These are phyloP conservation scores for Beroe ovata DNA, from an alignment of 37 sponge, comb jelly and placozoan species.

Conservation along the genomic window DNA sequence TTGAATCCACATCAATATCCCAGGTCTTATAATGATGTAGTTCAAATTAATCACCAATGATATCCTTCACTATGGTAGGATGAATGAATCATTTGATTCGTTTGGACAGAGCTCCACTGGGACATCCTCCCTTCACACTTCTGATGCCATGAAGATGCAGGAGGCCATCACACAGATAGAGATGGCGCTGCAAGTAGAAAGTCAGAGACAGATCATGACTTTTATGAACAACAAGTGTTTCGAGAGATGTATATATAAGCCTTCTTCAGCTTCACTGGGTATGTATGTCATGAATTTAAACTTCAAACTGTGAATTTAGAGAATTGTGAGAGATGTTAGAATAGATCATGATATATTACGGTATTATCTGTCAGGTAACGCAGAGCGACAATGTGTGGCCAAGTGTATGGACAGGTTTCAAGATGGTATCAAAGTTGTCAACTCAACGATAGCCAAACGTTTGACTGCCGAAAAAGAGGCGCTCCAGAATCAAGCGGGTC, in stretches of 20 bases:
- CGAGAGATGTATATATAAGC: constrained; percentile 36
- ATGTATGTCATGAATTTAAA: too few species aligned
- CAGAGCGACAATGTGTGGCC: constrained; percentile 24
- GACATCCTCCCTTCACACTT: constrained; percentile 27
- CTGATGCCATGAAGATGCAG: constrained; percentile 41
- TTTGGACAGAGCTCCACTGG: constrained; percentile 38
- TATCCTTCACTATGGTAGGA: too few species aligned
- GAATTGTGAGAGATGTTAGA: too few species aligned
- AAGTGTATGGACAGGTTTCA: constrained; percentile 16
- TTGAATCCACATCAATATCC: too few species aligned
- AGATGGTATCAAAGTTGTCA: constrained; percentile 25
- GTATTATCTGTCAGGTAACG: constrained; percentile 28
- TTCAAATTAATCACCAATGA: too few species aligned
- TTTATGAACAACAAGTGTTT: constrained; percentile 27
- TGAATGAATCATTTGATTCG: not conserved
- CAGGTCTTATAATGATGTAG: too few species aligned
- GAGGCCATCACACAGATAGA: not conserved
- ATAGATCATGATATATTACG: too few species aligned
- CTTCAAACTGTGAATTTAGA: too few species aligned
- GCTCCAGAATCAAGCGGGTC: not conserved
- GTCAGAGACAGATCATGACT: not conserved
- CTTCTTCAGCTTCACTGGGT: constrained; percentile 7
- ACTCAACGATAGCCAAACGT: constrained; percentile 1
- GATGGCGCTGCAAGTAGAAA: not conserved
- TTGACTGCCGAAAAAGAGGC: not conserved